Evolutionary conservation across 2,888 invertebrate genomes (phyloP).

Genomic region (Adelphocoris suturalis): DNA sequence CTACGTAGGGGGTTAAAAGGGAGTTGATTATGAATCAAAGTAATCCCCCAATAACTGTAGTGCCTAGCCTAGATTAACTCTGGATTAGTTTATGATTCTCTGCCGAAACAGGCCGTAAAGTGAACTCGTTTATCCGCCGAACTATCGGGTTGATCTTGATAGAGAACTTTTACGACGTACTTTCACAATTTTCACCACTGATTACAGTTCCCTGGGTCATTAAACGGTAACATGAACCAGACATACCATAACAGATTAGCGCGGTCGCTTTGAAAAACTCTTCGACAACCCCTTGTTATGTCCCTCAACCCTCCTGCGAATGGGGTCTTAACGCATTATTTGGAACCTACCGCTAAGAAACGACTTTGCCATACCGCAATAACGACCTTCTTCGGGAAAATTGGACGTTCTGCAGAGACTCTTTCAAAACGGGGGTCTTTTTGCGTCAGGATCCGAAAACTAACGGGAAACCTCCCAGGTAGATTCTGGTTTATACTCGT

Average conservation of each 20-base stretch:
- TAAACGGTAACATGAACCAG: neutral
- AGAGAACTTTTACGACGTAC: neutral
- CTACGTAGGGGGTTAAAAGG: too few relatives aligned
- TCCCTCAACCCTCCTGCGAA: neutral
- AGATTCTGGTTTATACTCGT: neutral
- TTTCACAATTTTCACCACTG: neutral
- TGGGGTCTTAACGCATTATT: constrained; percentile 8
- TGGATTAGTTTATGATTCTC: too few relatives aligned
- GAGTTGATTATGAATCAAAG: too few relatives aligned
- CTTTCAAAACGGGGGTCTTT: neutral
- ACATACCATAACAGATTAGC: neutral
- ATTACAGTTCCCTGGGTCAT: neutral
- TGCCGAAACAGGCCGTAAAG: too few relatives aligned
- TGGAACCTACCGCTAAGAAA: neutral
- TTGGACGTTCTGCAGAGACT: neutral
- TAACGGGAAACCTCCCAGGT: constrained; percentile 39
- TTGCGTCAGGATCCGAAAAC: neutral
- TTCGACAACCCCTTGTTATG: neutral
- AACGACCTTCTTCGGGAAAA: constrained; percentile 10
- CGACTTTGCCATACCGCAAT: constrained; percentile 18
- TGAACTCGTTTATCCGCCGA: neutral
- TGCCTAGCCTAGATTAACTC: too few relatives aligned
- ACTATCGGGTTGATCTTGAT: neutral
- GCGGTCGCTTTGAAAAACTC: neutral
- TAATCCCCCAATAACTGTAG: too few relatives aligned